Base-by-base conservation (phyloP, 1,140 invertebrate genomes). In the Diorhabda elongata region DNA sequence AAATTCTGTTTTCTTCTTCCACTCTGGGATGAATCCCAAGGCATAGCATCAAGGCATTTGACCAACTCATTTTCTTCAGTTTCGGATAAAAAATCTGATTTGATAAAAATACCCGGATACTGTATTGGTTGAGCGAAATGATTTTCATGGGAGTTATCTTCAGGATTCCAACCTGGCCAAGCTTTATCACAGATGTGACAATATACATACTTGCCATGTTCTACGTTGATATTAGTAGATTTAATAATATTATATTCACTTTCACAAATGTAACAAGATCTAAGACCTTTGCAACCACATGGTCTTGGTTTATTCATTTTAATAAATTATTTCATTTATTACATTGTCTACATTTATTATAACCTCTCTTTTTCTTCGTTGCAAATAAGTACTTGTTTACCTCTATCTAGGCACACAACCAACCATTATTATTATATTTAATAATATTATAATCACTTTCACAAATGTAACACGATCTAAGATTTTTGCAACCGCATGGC, bases 1-100 rank as follows among this genome's bases (percentile, higher is more conserved):
- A 91, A 99, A 83, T 99, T 98, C 88, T 98, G 96, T 82, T 99
- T 99, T 70, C 93, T 87, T 64, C 98, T 85, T 3, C 97, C 98
- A 82, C 96, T 98, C 83, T 99, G 97, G 2, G 97, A 99, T 47
- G 86, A 83, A 70, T 92, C 89, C 96, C 97, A 99, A 3, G 91
- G 88, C 61, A 95, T 83, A 64, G 84, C 79, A 82, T 98, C 94
- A 61, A 98, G 89, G 26, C 86, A 83, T 61, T 84, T 75, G 47
- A 93, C 85, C 26, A 98, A 81, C 8, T 78, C 70, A 0, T 78
- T 69, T 76, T 94, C 91, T 82, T 98, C 96, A 52, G 86, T 78
- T 61, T 81, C 73, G 45, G 81, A 87, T 66, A 98, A 82, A 81
- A 98, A 97, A 78, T 96, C 84, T 81, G 86, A 82, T 76, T 86